Base-by-base conservation (phyloP, 2,113 vertebrate species). In the Xenus cinereus region DNA sequence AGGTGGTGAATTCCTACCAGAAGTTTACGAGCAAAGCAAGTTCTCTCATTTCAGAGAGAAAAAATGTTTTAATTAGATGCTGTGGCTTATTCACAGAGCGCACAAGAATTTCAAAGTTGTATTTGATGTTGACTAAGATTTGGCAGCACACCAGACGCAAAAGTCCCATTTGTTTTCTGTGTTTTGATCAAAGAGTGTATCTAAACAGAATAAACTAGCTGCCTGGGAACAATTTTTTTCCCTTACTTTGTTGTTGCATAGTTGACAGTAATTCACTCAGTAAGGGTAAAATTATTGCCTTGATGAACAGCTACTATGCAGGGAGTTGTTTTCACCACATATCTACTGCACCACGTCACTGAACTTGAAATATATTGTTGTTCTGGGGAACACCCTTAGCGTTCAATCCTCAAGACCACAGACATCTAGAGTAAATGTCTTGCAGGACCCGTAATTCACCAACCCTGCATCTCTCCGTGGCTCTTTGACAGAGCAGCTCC, bases 161-260 rank as follows among this genome's bases (percentile, higher is more conserved):
- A 89, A 94, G 41, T 75, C 80, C 77, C 72, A 82, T 95, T 93
- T 94, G 67, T 92, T 96, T 94, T 82, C 63, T 95, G 63, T 95
- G 72, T 96, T 94, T 87, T 95, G 90, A 95, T 96, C 90, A 90
- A 79, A 93, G 91, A 76, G 57, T 95, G 3, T 86, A 88, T 90
- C 51, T 72, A 60, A 96, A 85, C 54, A 51, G 91, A 87, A 63
- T 80, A 95, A 97, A 93, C 64, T 80, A 73, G 76, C 93, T 89
- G 51, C 87, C 78, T 82, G 79, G 83, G 80, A 83, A 72, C 84
- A 41, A 2, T 51, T 63, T 66, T 74, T 88, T 62, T 19, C 48
- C 20, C 27, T 84, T 50, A n/a, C 90, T 89, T 91, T 95, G 64
- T 92, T 95, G 85, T 81, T 90, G 69, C 46, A 18, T 15, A 90